Evolutionary conservation across 2,797 vertebrate species (phyloP).

Genomic region (Loris lydekkerianus): DNA sequence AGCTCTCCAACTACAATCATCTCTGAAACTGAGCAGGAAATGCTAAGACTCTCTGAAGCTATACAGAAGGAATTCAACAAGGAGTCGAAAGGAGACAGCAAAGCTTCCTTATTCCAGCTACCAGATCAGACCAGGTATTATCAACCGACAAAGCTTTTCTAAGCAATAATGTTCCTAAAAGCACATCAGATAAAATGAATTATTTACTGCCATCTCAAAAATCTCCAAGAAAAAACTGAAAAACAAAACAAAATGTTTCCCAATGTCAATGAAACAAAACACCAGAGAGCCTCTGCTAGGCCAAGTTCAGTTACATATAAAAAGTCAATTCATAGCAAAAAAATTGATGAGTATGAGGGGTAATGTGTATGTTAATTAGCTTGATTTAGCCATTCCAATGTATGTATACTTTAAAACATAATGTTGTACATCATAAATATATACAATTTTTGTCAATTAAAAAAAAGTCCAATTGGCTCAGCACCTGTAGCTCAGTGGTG

Average conservation of each 20-base stretch:
- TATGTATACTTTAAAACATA: not conserved
- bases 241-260: slow-evolving; percentile 39
- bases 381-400: not conserved
- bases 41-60: not conserved
- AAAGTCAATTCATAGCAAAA: not conserved
- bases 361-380: not conserved
- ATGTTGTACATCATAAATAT: not conserved
- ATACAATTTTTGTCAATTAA: not conserved
- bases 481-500: too few relatives aligned
- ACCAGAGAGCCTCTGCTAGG: not conserved
- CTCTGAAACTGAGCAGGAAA: not conserved
- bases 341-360: not conserved
- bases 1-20: not conserved
- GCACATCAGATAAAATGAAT: not conserved
- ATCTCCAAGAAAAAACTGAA: slow-evolving; percentile 29
- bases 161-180: slow-evolving; percentile 15
- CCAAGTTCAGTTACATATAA: slow-evolving; percentile 25
- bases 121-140: not conserved
- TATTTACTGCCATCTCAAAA: slow-evolving; percentile 40
- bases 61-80: not conserved
- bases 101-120: not conserved
- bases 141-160: slow-evolving; percentile 34
- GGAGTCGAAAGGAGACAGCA: not conserved
- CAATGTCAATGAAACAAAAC: slow-evolving; percentile 17
- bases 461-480: not conserved